A percentile compares a stretch with the other conserved stretches of the same genome.
phyloP scores from a whole-genome alignment of 2,797 vertebrate species.

The Melanogrammus aeglefinus region DNA sequence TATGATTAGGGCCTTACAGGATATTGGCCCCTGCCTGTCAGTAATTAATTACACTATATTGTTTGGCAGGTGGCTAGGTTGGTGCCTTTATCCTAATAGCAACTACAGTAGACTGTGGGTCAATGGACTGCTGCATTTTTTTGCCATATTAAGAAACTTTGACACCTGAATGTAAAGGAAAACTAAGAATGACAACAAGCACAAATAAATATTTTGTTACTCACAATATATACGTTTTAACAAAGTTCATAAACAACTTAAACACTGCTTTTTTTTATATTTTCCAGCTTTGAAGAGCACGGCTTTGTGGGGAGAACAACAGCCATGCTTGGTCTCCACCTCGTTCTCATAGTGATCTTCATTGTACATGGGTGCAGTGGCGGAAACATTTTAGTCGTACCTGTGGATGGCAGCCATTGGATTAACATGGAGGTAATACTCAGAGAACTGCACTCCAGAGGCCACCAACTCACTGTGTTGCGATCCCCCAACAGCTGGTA shows the following conservation, averaged over 20 bases:
- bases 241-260: not conserved
- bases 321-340: constrained; percentile 12
- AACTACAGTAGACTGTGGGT: too few relatives aligned
- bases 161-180: too few relatives aligned
- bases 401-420: constrained; percentile 57
- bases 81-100: too few relatives aligned
- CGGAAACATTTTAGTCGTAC: constrained; percentile 51
- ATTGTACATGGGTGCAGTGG: constrained; percentile 17
- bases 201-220: not conserved
- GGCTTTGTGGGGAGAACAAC: constrained; percentile 20
- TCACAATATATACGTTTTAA: not conserved
- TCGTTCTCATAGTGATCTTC: constrained; percentile 15
- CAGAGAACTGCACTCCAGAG: constrained; percentile 34
- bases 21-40: too few relatives aligned
- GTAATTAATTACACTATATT: too few relatives aligned
- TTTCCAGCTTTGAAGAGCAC: constrained; percentile 31
- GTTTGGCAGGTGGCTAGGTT: too few relatives aligned
- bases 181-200: too few relatives aligned
- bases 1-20: too few relatives aligned
- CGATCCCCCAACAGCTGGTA: constrained; percentile 44
- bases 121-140: too few relatives aligned
- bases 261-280: not conserved
- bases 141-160: too few relatives aligned
- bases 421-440: constrained; percentile 57
- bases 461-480: constrained; percentile 47